Evolutionary conservation across 2,888 invertebrate species (phyloP).

Genomic region (Brenthis hecate): DNA sequence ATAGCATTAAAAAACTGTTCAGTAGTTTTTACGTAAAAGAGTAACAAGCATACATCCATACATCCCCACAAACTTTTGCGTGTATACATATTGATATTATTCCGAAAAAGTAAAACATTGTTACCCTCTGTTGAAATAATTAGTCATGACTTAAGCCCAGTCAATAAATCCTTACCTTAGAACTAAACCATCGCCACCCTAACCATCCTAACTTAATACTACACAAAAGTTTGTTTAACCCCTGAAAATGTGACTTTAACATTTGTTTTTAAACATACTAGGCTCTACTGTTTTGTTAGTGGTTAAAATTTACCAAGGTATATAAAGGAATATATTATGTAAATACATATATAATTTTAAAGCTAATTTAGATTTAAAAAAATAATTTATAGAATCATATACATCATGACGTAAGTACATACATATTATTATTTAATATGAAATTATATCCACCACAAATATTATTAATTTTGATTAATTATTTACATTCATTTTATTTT

Average conservation of each 20-base stretch:
- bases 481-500: too few species aligned
- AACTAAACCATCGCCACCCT: slow-evolving; percentile 17
- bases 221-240: slow-evolving; percentile 20
- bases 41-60: neutral
- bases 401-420: too few species aligned
- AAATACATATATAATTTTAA: neutral
- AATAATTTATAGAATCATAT: too few species aligned
- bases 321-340: neutral
- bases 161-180: slow-evolving; percentile 9
- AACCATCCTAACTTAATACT: slow-evolving; percentile 15
- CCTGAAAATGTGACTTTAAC: slow-evolving; percentile 24
- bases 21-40: neutral
- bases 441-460: too few species aligned
- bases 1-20: neutral
- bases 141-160: slow-evolving; percentile 15
- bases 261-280: slow-evolving; percentile 16
- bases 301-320: neutral
- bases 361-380: neutral
- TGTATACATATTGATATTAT: neutral
- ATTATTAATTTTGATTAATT: too few species aligned
- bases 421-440: too few species aligned
- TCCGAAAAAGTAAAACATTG: neutral
- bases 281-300: slow-evolving; percentile 15
- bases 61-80: neutral
- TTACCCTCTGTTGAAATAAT: slow-evolving; percentile 9